Base-by-base conservation (phyloP, 2,797 vertebrate species). In the Falco rusticolus region DNA sequence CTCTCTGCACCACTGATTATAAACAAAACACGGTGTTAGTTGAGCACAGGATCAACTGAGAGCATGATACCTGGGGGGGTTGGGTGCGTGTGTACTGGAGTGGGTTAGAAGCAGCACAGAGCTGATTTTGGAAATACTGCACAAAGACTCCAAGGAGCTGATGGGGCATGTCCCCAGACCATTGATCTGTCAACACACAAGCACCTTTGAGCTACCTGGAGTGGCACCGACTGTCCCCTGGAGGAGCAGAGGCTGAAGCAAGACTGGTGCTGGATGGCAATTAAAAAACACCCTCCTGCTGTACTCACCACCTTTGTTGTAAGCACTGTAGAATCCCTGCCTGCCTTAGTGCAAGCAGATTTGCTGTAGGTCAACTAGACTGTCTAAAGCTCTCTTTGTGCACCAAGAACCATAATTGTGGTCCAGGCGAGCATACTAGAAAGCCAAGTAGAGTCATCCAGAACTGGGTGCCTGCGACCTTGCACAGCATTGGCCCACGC, bases 101-200 rank as follows among this genome's bases (percentile, higher is more conserved):
- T 29, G 78, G 9, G 51, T 37, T 63, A 79, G 43, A 70, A 80
- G 63, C 60, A 92, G 53, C 64, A 31, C 0, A 3, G 48, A 60
- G 31, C 31, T 4, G 2, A 63, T 92, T 90, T 82, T 59, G 82
- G 47, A 88, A 88, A 59, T 45, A 63, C 39, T 1, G 3, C 68
- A 82, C 10, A 4, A 76, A 29, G 5, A 33, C 53, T 78, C 78
- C 31, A 61, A 88, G 66, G 22, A 82, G 33, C 26, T 2, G 9
- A 33, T 2, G 6, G 0, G 1, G 24, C 31, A 77, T 1, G 1
- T 70, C 18, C 64, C 47, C 26, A 66, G 64, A 59, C n/a, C 71
- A 37, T 50, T 4, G 5, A 19, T 31, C 83, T 78, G 29, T 24
- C 75, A 74, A 34, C 21, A 61, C n/a, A 54, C 37, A 48, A 34